phyloP scores from a whole-genome alignment of 2,888 invertebrate species.

The Leucophora obtusa region DNA sequence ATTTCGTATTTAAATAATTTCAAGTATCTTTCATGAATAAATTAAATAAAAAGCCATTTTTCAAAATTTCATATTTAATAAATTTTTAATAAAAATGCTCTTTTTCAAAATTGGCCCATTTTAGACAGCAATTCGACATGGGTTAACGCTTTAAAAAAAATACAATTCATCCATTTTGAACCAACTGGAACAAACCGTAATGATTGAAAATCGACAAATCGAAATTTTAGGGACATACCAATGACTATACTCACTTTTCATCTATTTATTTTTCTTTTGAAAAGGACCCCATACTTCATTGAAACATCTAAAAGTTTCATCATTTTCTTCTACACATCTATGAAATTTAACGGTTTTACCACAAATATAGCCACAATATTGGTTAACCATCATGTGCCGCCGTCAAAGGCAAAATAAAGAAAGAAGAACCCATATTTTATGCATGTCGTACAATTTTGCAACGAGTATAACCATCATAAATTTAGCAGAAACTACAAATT shows the following conservation, averaged over 20 bases:
- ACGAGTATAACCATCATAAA: neutral
- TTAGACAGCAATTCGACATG: too few relatives aligned
- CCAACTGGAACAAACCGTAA: too few relatives aligned
- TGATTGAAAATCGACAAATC: too few relatives aligned
- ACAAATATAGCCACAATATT: conserved; percentile 47
- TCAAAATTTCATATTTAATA: too few relatives aligned
- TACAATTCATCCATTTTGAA: too few relatives aligned
- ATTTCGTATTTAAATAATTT: too few relatives aligned
- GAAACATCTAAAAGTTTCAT: conserved; percentile 39
- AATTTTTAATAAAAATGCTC: too few relatives aligned
- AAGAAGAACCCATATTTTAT: conserved; percentile 29
- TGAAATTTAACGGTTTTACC: conserved; percentile 41
- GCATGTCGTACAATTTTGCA: neutral
- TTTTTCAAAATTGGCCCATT: too few relatives aligned
- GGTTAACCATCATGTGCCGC: conserved; percentile 40
- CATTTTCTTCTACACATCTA: neutral
- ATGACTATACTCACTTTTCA: conserved; percentile 5
- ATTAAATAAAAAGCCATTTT: too few relatives aligned
- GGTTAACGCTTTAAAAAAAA: too few relatives aligned
- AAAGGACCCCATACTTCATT: conserved; percentile 43
- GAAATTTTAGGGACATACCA: too few relatives aligned
- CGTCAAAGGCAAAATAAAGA: conserved; percentile 30
- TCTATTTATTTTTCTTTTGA: conserved; percentile 1
- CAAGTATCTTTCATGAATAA: too few relatives aligned
- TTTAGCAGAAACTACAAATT: conserved; percentile 6